Evolutionary conservation across 2,888 invertebrate genomes (phyloP).

Genomic region (Leucozona laternaria): DNA sequence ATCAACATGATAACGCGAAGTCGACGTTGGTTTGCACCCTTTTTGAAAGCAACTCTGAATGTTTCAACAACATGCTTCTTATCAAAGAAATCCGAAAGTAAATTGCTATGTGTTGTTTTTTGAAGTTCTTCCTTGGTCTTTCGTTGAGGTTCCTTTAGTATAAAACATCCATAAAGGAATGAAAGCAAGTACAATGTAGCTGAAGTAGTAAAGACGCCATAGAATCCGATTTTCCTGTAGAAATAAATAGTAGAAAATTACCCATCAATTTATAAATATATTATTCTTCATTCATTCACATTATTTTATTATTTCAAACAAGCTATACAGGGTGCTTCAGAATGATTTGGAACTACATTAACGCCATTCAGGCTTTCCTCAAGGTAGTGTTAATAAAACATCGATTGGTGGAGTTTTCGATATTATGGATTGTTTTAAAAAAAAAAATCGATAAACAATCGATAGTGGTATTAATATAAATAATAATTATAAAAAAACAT

Average conservation of each 20-base stretch:
- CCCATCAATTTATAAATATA: background rate
- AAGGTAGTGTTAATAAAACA: too few species aligned
- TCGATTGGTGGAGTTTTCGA: too few species aligned
- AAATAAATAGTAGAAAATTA: background rate
- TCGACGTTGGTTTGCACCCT: constrained; percentile 89
- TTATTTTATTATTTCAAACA: background rate
- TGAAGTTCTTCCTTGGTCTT: constrained; percentile 78
- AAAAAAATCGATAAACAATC: too few species aligned
- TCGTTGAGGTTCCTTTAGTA: constrained; percentile 87
- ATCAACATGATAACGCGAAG: constrained; percentile 91
- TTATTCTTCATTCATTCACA: background rate
- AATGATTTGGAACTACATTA: too few species aligned
- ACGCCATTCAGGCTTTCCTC: too few species aligned
- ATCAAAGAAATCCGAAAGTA: constrained; percentile 89
- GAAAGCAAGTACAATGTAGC: constrained; percentile 90
- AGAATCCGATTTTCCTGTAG: constrained; percentile 88
- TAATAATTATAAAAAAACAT: too few species aligned
- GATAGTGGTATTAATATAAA: too few species aligned
- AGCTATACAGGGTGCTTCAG: constrained; percentile 6
- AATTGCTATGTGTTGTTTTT: constrained; percentile 78
- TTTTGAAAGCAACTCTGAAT: constrained; percentile 91
- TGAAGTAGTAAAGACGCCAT: constrained; percentile 92
- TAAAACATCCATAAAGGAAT: constrained; percentile 89
- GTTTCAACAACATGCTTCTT: constrained; percentile 90
- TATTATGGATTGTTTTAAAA: too few species aligned